Base-by-base conservation (phyloP, 1,140 invertebrate species). In the Drosophila prosaltans region DNA sequence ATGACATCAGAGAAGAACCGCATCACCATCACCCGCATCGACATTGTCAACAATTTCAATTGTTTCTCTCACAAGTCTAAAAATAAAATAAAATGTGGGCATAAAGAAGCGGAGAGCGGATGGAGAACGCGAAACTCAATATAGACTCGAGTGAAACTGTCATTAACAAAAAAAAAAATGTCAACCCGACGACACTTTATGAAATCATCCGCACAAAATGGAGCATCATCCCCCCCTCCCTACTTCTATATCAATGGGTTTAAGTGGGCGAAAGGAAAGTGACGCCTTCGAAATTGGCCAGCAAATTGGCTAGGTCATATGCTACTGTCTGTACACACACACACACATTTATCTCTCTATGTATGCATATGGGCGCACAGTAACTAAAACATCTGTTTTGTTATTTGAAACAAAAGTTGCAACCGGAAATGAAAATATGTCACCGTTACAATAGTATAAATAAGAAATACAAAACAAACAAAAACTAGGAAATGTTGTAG, bases 141-240 rank as follows among this genome's bases (percentile, higher is more conserved):
- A 51, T 51, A 51, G 45, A 51, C 45, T 26, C 45, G 40, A 55
- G 43, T 65, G 45, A 69, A 77, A 54, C 81, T 83, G 81, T 77
- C 78, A 83, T 81, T 83, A 80, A 77, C 81, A 73, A 41, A 79
- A 76, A 76, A 80, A 63, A 76, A 80, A 16, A 63, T 21, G 30
- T 45, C 70, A 62, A 57, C 39, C 43, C 55, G 54, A 30, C 40
- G 51, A 39, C 51, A 54, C 51, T 30, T 65, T 71, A 76, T 76
- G 74, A 76, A 76, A 76, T 76, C 74, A 76, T 69, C 60, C 55
- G 10, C n/a, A 51, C 24, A 51, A 36, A 36, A 36, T 36, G 32
- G 32, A 36, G 3, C 32, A 6, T 9, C 7, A 51, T 3, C 39
- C 39, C 39, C 9, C 39, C 10, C 8, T 40, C 39, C 39, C 28